Evolutionary conservation across 2,113 vertebrate genomes (phyloP).

Genomic region (Gallinago undulata): DNA sequence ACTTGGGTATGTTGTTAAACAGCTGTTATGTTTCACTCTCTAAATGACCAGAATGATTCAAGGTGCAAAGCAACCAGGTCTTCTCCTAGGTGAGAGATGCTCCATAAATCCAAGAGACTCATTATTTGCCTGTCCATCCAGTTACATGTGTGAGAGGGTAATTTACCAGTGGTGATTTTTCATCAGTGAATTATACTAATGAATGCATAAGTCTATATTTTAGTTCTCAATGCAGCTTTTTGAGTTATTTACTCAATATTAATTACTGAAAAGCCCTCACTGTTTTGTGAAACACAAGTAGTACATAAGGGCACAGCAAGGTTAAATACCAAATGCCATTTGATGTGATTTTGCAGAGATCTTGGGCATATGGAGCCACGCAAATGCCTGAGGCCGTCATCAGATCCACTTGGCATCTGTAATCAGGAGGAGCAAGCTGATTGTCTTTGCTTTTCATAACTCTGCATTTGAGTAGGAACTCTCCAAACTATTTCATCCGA

Average conservation of each 20-base stretch:
- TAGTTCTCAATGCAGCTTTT: background rate
- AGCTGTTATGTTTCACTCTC: background rate
- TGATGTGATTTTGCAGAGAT: background rate
- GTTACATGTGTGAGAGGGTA: background rate
- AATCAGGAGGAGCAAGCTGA: background rate
- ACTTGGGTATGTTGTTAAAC: background rate
- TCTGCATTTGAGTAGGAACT: background rate
- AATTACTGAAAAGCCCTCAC: background rate
- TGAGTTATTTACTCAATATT: background rate
- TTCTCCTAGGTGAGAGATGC: background rate
- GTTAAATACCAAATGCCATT: background rate
- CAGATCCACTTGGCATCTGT: background rate
- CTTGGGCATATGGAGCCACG: background rate
- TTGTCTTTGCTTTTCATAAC: constrained; percentile 4
- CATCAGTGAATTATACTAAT: background rate
- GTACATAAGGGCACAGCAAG: background rate
- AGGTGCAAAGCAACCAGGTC: background rate
- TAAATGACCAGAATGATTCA: background rate
- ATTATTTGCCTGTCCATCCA: background rate
- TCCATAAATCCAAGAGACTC: background rate
- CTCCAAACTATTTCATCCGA: background rate
- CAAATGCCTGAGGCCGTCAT: background rate
- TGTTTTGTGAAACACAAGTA: background rate
- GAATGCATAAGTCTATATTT: background rate
- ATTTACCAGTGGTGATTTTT: background rate